A percentile compares a stretch with the other conserved stretches of the same genome.
Evolutionary conservation across 2,797 vertebrate genomes (phyloP).

Genomic region (Thaleichthys pacificus): DNA sequence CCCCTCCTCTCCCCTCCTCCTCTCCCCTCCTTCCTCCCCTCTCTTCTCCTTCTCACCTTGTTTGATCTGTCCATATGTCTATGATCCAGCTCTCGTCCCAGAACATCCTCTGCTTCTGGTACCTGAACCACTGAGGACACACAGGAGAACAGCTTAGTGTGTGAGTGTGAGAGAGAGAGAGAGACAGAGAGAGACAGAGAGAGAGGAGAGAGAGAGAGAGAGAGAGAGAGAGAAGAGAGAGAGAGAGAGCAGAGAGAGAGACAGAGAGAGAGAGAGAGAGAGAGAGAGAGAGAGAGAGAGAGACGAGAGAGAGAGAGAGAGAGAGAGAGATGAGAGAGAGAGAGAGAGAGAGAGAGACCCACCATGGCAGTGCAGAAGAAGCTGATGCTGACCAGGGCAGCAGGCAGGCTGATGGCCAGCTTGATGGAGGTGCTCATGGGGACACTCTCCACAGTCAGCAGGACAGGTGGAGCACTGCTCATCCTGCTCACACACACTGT

Average conservation of each 20-base stretch:
- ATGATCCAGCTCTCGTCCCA: conserved; percentile 89
- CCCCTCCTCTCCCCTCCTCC: neutral
- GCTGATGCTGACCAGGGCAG: conserved; percentile 74
- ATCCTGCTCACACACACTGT: conserved; percentile 76
- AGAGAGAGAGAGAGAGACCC: conserved; percentile 2
- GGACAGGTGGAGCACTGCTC: conserved; percentile 80
- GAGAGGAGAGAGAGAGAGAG: no score
- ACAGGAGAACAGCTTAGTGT: neutral
- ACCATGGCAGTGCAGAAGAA: conserved; percentile 75
- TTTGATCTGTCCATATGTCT: conserved; percentile 80
- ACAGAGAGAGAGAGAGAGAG: neutral
- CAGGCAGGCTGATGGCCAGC: conserved; percentile 74
- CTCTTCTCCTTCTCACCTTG: conserved; percentile 67
- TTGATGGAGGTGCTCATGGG: conserved; percentile 67
- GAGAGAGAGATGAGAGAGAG: neutral
- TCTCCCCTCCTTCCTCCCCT: neutral
- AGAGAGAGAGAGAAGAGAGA: neutral
- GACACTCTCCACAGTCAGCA: conserved; percentile 81
- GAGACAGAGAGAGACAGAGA: no score
- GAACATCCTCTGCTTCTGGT: conserved; percentile 86
- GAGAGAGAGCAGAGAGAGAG: neutral
- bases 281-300: neutral
- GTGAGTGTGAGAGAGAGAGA: neutral
- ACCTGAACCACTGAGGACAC: conserved; percentile 77
- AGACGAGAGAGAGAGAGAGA: no score